A percentile compares a stretch with the other conserved stretches of the same genome.
These are phyloP conservation scores for Urophycis tenuis DNA, from an alignment of 2,797 vertebrate species.

Conservation along the genomic window DNA sequence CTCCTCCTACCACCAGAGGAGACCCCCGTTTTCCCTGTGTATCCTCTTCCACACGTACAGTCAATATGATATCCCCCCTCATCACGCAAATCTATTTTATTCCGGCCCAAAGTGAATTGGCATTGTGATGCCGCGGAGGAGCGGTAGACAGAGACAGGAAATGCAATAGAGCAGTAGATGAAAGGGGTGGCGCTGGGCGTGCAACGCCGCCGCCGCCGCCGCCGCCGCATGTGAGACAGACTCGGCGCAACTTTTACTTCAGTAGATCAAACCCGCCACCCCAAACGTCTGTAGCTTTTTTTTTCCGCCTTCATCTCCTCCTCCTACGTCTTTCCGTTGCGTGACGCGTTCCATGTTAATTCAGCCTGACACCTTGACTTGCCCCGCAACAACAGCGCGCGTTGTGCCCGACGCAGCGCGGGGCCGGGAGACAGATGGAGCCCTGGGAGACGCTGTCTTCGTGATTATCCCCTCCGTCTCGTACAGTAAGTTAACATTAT, in stretches of 20 bases:
- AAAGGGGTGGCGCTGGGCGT: too few relatives aligned
- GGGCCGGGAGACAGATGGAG: neutral
- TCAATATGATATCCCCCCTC: slow-evolving; percentile 63
- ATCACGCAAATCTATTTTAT: slow-evolving; percentile 74
- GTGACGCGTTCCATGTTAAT: neutral
- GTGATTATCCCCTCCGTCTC: neutral
- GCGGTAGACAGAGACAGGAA: slow-evolving; percentile 24
- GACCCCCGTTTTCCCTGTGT: slow-evolving; percentile 54
- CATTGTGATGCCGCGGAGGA: neutral
- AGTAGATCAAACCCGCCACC: slow-evolving; percentile 43
- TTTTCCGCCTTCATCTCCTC: neutral
- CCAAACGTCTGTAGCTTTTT: neutral
- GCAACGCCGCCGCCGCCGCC: too few relatives aligned
- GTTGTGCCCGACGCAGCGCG: neutral
- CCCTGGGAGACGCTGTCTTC: neutral
- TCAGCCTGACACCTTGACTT: neutral
- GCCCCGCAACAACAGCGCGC: neutral
- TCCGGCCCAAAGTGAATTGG: slow-evolving; percentile 52
- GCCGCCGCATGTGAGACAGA: slow-evolving; percentile 45
- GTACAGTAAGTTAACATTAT: neutral
- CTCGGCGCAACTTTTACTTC: slow-evolving; percentile 50
- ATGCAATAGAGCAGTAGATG: slow-evolving; percentile 43
- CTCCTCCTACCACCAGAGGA: slow-evolving; percentile 51
- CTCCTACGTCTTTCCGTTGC: neutral
- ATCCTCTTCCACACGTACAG: slow-evolving; percentile 50